A percentile compares a stretch with the other conserved stretches of the same genome.
Evolutionary conservation across 2,888 invertebrate species (phyloP).

Genomic region (Leptothorax acervorum): DNA sequence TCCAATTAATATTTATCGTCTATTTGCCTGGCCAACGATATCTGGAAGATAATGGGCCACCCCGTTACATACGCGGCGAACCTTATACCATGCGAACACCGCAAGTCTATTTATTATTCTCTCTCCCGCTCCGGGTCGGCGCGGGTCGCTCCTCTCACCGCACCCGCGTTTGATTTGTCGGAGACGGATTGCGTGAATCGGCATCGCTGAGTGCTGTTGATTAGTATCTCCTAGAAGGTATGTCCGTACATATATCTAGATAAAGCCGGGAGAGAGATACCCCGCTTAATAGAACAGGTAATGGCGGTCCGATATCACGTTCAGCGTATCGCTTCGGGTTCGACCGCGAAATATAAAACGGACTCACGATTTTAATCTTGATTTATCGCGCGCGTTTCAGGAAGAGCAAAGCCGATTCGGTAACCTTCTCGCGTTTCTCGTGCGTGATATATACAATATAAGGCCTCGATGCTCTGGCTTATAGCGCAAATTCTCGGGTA

Average conservation of each 20-base stretch:
- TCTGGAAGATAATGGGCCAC: constrained; percentile 57
- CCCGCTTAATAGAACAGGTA: constrained; percentile 68
- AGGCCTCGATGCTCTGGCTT: not conserved
- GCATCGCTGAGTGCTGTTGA: constrained; percentile 58
- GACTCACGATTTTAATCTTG: constrained; percentile 47
- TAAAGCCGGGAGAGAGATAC: constrained; percentile 55
- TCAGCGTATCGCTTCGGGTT: constrained; percentile 29
- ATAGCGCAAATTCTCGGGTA: not conserved
- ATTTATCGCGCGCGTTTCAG: constrained; percentile 44
- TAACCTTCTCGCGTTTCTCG: constrained; percentile 32
- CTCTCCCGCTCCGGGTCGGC: not conserved
- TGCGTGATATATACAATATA: not conserved
- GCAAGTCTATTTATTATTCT: constrained; percentile 40
- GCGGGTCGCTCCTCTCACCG: constrained; percentile 6
- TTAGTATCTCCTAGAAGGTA: constrained; percentile 59
- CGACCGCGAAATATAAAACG: constrained; percentile 29
- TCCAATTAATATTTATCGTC: constrained; percentile 78
- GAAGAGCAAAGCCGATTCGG: constrained; percentile 39
- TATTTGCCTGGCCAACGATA: constrained; percentile 65
- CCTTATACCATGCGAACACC: constrained; percentile 28
- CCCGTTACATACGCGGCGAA: constrained; percentile 41
- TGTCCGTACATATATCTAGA: constrained; percentile 55
- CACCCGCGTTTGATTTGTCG: constrained; percentile 54
- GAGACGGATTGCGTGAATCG: constrained; percentile 71
- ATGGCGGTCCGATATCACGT: constrained; percentile 60